These are phyloP conservation scores for Marcusenius ussheri DNA, from an alignment of 2,113 vertebrate species.

Conservation along the genomic window DNA sequence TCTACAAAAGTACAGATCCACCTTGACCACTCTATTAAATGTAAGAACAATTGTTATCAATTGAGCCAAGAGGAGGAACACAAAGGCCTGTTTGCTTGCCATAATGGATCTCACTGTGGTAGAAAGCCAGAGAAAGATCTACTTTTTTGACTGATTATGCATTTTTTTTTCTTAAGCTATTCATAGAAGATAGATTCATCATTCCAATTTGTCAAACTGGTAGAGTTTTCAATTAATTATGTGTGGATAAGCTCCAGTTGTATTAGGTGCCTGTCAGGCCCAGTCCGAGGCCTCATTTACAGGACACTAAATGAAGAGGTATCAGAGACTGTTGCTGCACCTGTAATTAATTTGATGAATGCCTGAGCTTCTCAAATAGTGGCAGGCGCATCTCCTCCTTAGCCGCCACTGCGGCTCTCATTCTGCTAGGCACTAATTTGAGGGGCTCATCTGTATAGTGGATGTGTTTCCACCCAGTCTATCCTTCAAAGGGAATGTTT, in stretches of 20 bases:
- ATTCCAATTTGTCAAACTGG: slow-evolving; percentile 95
- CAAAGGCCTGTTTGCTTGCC: slow-evolving; percentile 64
- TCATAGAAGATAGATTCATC: slow-evolving; percentile 91
- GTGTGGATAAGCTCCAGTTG: slow-evolving; percentile 62
- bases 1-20: slow-evolving; percentile 65
- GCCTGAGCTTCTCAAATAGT: slow-evolving; percentile 59
- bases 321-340: slow-evolving; percentile 73
- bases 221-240: slow-evolving; percentile 85
- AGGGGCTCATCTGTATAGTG: slow-evolving; percentile 72
- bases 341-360: slow-evolving; percentile 92
- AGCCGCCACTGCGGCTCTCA: slow-evolving; percentile 54
- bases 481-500: slow-evolving; percentile 59
- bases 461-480: slow-evolving; percentile 56
- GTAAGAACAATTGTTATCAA: slow-evolving; percentile 70
- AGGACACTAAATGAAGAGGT: slow-evolving; percentile 75
- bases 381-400: slow-evolving; percentile 66
- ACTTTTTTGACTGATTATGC: slow-evolving; percentile 93
- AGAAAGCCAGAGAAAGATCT: slow-evolving; percentile 65
- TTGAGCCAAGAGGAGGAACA: slow-evolving; percentile 60
- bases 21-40: slow-evolving; percentile 69
- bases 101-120: slow-evolving; percentile 70
- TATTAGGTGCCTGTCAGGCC: slow-evolving; percentile 73
- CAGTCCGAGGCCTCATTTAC: slow-evolving; percentile 81
- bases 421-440: slow-evolving; percentile 63
- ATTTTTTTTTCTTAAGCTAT: slow-evolving; percentile 71